phyloP scores from a whole-genome alignment of 2,888 invertebrate genomes.

The Hydroisotoma schaefferi region DNA sequence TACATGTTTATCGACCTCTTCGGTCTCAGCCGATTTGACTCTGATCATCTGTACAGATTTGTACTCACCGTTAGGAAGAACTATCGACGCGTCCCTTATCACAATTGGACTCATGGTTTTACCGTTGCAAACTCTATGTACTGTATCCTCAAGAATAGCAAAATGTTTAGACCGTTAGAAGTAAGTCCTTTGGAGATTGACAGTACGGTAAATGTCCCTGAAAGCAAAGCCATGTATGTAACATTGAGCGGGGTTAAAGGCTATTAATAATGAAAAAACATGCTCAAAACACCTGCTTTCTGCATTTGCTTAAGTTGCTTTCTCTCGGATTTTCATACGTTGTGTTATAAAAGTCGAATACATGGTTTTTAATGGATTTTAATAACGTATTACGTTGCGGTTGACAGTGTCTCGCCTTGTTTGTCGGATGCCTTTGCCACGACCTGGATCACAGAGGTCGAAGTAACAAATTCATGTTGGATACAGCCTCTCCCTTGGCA shows the following conservation, averaged over 20 bases:
- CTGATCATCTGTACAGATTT: constrained; percentile 66
- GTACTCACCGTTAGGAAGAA: constrained; percentile 64
- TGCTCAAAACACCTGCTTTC: too few relatives aligned
- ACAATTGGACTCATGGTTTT: constrained; percentile 86
- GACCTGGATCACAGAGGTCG: constrained; percentile 83
- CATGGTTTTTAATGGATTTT: too few relatives aligned
- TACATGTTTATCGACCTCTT: constrained; percentile 75
- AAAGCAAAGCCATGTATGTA: too few relatives aligned
- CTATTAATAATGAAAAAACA: too few relatives aligned
- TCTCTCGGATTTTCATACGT: too few relatives aligned
- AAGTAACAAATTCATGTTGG: constrained; percentile 81
- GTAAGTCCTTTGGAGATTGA: too few relatives aligned
- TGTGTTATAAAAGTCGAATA: too few relatives aligned
- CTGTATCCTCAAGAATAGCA: constrained; percentile 64
- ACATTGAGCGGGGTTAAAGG: too few relatives aligned
- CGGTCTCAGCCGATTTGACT: constrained; percentile 62
- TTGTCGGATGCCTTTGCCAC: constrained; percentile 76
- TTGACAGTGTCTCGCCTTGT: constrained; percentile 68
- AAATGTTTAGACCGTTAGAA: constrained; percentile 61
- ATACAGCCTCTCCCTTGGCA: constrained; percentile 75
- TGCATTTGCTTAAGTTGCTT: too few relatives aligned
- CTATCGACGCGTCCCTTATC: constrained; percentile 57
- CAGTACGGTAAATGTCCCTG: too few relatives aligned
- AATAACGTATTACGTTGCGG: too few relatives aligned
- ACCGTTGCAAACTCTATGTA: constrained; percentile 81